Conservation (phyloP, 2,113 vertebrate genomes). For the Halcyon senegalensis region DNA sequence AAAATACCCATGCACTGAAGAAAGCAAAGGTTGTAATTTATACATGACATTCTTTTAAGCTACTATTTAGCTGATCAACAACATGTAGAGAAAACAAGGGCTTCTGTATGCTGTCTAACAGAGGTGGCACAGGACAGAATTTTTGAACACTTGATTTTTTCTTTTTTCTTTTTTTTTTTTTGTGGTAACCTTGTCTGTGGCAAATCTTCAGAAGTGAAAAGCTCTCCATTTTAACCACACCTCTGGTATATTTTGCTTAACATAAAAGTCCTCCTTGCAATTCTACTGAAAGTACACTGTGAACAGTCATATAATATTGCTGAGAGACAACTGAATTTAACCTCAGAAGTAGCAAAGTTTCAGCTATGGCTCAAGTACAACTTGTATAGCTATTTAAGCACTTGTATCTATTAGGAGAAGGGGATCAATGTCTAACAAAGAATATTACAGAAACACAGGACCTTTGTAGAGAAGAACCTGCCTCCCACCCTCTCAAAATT, state of each 20-base stretch:
- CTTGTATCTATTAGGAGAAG: background rate
- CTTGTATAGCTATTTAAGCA: background rate
- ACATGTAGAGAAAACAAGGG: background rate
- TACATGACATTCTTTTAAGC: background rate
- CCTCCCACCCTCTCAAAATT: background rate
- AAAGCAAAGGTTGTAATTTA: background rate
- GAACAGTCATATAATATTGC: background rate
- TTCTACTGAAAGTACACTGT: background rate
- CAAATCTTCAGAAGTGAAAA: background rate
- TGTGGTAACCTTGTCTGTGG: background rate
- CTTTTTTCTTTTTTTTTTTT: background rate
- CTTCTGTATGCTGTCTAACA: background rate
- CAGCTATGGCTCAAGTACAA: background rate
- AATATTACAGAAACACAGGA: background rate
- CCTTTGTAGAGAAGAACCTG: background rate
- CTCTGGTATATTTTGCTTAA: background rate
- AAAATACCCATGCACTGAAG: background rate
- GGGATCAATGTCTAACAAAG: background rate
- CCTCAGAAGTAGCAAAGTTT: background rate
- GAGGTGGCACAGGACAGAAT: background rate
- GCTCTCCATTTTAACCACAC: background rate
- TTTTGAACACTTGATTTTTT: background rate
- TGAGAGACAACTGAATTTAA: background rate
- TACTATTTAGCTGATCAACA: background rate
- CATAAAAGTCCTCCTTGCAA: background rate